Evolutionary conservation across 2,113 vertebrate genomes (phyloP).

Genomic region (Merops nubicus): DNA sequence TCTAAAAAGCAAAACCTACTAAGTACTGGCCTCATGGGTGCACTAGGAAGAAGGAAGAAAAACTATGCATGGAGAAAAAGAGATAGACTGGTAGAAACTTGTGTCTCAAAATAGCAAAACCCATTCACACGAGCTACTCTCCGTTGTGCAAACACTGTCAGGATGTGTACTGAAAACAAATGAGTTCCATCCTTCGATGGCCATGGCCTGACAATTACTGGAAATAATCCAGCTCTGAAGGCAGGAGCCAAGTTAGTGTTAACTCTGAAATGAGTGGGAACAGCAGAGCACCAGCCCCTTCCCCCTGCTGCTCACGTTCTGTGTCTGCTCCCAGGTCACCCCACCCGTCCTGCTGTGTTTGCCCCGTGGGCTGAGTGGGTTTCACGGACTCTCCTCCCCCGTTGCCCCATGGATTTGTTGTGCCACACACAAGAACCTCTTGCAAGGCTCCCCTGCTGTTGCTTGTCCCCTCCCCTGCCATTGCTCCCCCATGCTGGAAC

Average conservation of each 20-base stretch:
- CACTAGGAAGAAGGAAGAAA: background rate
- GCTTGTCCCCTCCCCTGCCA: too few species aligned
- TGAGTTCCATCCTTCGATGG: background rate
- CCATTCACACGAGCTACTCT: background rate
- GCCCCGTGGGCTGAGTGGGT: background rate
- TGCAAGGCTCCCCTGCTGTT: background rate
- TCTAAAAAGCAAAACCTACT: background rate
- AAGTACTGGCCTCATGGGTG: background rate
- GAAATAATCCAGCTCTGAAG: background rate
- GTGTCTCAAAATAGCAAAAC: conserved; percentile 10
- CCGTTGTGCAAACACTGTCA: background rate
- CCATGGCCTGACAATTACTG: background rate
- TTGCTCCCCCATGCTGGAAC: background rate
- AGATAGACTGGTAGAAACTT: background rate
- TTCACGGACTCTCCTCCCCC: background rate
- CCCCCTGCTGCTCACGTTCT: too few species aligned
- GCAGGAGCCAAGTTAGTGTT: background rate
- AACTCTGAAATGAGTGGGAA: background rate
- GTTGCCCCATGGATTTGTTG: background rate
- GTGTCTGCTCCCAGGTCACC: background rate
- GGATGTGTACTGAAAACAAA: conserved; percentile 15
- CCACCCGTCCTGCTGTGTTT: background rate
- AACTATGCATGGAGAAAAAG: background rate
- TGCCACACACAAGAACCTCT: background rate
- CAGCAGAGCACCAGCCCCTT: too few species aligned